Evolutionary conservation across 2,113 vertebrate species (phyloP).

Genomic region (Poeciliopsis prolifica): DNA sequence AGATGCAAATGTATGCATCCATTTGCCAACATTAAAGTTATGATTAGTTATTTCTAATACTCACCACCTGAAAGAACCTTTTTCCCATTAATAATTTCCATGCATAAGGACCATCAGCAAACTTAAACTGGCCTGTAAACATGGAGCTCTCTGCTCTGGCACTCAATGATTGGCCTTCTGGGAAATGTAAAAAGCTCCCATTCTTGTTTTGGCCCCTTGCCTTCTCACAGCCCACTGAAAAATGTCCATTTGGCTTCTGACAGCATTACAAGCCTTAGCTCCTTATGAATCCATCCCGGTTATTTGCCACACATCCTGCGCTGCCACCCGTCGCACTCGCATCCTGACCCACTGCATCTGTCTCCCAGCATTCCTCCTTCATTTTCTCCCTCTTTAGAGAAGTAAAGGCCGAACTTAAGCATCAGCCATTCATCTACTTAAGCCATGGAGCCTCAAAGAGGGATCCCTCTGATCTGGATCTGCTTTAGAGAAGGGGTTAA

Average conservation of each 20-base stretch:
- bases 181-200: conserved; percentile 64
- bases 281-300: conserved; percentile 52
- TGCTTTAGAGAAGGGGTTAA: conserved; percentile 57
- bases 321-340: conserved; percentile 12
- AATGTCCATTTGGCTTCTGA: conserved; percentile 66
- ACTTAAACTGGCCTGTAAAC: conserved; percentile 62
- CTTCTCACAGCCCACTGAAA: conserved; percentile 65
- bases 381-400: conserved; percentile 1
- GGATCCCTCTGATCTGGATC: conserved; percentile 50
- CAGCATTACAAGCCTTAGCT: conserved; percentile 65
- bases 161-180: conserved; percentile 68
- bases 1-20: too few relatives aligned
- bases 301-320: conserved; percentile 28
- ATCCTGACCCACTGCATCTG: conserved; percentile 35
- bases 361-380: neutral
- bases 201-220: conserved; percentile 55
- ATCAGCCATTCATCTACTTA: conserved; percentile 32
- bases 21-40: too few relatives aligned
- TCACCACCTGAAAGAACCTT: neutral
- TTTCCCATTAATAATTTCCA: conserved; percentile 10
- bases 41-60: too few relatives aligned
- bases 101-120: conserved; percentile 34
- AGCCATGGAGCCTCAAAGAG: conserved; percentile 31
- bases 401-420: conserved; percentile 25
- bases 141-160: conserved; percentile 54